Conservation (phyloP, 2,113 vertebrate species). For the Ivindomyrus marchei region DNA sequence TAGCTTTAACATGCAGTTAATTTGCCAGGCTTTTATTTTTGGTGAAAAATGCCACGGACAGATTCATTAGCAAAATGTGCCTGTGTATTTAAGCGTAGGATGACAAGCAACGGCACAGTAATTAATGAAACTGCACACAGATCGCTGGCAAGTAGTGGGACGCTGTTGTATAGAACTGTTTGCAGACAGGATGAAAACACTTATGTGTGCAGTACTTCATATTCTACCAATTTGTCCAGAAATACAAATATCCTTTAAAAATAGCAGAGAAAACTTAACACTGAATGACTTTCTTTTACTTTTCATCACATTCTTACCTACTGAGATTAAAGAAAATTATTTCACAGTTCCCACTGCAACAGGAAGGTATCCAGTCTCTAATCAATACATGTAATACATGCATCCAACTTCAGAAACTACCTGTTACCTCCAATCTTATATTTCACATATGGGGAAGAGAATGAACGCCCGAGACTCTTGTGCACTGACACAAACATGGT, state of each 20-base stretch:
- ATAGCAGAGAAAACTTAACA: background rate
- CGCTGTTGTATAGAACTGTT: background rate
- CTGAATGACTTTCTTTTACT: background rate
- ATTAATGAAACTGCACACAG: constrained; percentile 27
- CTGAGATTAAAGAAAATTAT: background rate
- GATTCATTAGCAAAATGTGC: constrained; percentile 12
- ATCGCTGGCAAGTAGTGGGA: constrained; percentile 27
- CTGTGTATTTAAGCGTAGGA: constrained; percentile 9
- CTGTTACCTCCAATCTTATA: background rate
- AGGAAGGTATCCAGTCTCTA: background rate
- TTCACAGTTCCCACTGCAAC: background rate
- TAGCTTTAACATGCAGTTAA: constrained; percentile 11
- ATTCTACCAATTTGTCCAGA: background rate
- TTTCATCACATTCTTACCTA: background rate
- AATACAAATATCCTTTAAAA: background rate
- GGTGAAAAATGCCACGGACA: background rate
- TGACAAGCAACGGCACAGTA: constrained; percentile 9
- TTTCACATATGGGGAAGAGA: background rate
- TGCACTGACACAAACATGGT: background rate
- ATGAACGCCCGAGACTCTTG: background rate
- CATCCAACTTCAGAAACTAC: background rate
- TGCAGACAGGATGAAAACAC: background rate
- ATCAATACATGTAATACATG: background rate
- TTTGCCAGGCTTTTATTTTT: constrained; percentile 25
- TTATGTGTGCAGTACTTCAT: background rate